These are phyloP conservation scores for Vimba vimba DNA, from an alignment of 2,113 vertebrate genomes.

Conservation along the genomic window DNA sequence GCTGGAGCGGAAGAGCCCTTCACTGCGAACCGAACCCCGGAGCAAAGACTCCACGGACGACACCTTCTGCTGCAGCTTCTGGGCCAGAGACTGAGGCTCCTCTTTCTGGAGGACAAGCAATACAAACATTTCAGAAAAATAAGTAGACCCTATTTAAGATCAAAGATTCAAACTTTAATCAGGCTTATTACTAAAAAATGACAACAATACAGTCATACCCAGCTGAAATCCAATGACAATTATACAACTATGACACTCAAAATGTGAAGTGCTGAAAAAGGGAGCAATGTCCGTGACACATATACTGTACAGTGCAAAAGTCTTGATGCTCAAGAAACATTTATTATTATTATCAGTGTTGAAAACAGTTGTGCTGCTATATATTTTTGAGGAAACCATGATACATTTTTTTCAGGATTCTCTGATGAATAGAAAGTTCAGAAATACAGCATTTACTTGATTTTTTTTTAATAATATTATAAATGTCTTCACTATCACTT, in stretches of 20 bases:
- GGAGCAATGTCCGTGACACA: neutral
- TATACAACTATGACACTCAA: neutral
- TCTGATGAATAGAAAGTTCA: no score
- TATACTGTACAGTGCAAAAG: neutral
- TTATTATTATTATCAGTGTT: neutral
- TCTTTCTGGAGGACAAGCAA: constrained; percentile 71
- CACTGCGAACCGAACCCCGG: constrained; percentile 83
- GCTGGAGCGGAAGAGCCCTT: constrained; percentile 83
- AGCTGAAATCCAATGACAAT: neutral
- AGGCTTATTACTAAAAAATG: neutral
- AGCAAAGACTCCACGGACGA: constrained; percentile 93
- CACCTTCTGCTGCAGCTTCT: constrained; percentile 90
- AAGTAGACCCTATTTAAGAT: neutral
- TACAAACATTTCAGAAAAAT: neutral
- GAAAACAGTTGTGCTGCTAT: neutral
- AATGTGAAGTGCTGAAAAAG: neutral
- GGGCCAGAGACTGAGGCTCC: constrained; percentile 84
- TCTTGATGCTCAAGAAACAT: neutral
- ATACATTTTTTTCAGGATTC: neutral
- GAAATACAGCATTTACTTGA: no score
- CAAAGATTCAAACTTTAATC: neutral
- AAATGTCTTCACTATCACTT: no score
- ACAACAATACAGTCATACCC: neutral
- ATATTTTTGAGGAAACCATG: neutral
- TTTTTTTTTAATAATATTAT: no score